Evolutionary conservation across 2,888 invertebrate genomes (phyloP).

Genomic region (Orgyia antiqua): DNA sequence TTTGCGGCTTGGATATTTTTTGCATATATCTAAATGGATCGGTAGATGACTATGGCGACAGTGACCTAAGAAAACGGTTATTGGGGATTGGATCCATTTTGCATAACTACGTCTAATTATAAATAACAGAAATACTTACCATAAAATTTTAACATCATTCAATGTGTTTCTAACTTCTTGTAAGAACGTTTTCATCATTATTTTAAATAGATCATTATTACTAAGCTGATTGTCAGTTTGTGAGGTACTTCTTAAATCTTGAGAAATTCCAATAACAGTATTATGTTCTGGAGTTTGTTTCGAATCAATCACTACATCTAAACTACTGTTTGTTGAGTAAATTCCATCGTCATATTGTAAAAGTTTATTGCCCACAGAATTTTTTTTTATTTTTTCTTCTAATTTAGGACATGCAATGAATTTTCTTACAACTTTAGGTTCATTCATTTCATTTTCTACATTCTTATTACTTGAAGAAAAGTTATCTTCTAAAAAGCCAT

Average conservation of each 20-base stretch:
- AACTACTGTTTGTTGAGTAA: conserved; percentile 11
- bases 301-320: conserved; percentile 9
- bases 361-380: too few relatives aligned
- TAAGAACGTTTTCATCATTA: conserved; percentile 26
- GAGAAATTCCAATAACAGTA: neutral
- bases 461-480: too few relatives aligned
- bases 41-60: too few relatives aligned
- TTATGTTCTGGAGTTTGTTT: conserved; percentile 4
- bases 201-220: conserved; percentile 24
- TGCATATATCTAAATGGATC: too few relatives aligned
- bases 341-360: conserved; percentile 4
- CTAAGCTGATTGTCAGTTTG: conserved; percentile 2
- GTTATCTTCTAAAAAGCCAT: too few relatives aligned
- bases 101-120: too few relatives aligned
- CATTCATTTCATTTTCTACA: conserved; percentile 1
- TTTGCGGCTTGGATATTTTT: too few relatives aligned
- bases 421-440: conserved; percentile 37
- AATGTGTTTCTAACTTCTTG: conserved; percentile 33
- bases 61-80: too few relatives aligned
- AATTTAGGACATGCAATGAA: conserved; percentile 35
- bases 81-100: too few relatives aligned
- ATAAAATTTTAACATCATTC: conserved; percentile 30
- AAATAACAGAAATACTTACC: conserved; percentile 34
- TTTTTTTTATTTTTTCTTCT: conserved; percentile 19
- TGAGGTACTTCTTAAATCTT: conserved; percentile 3